Evolutionary conservation across 2,888 invertebrate genomes (phyloP).

Genomic region (Pseudanteris insignis): DNA sequence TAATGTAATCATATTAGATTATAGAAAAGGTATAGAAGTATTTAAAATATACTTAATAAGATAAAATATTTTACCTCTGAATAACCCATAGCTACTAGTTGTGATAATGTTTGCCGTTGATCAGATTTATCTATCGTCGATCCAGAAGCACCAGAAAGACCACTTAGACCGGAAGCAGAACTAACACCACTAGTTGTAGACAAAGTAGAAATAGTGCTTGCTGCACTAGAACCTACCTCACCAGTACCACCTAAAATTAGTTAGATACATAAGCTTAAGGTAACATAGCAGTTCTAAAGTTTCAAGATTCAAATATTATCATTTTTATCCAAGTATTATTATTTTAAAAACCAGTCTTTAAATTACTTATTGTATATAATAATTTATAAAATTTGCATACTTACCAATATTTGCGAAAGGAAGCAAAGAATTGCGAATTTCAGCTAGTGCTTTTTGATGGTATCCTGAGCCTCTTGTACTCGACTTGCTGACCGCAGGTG

Average conservation of each 20-base stretch:
- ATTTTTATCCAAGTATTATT: no score
- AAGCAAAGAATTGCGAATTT: slow-evolving; percentile 83
- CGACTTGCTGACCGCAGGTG: slow-evolving; percentile 69
- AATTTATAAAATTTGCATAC: slow-evolving; percentile 1
- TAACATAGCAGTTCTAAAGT: no score
- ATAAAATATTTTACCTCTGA: slow-evolving; percentile 71
- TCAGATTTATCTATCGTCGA: slow-evolving; percentile 73
- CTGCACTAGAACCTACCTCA: slow-evolving; percentile 78
- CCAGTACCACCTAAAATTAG: slow-evolving; percentile 70
- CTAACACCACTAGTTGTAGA: slow-evolving; percentile 73
- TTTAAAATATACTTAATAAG: slow-evolving; percentile 1
- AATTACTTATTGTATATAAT: neutral
- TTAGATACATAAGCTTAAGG: no score
- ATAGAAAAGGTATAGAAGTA: no score
- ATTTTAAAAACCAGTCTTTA: no score
- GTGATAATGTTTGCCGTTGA: slow-evolving; percentile 74
- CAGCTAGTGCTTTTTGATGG: slow-evolving; percentile 86
- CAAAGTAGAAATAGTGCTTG: slow-evolving; percentile 76
- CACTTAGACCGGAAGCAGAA: slow-evolving; percentile 71
- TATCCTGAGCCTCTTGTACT: slow-evolving; percentile 81
- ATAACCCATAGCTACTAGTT: slow-evolving; percentile 77
- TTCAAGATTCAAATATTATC: no score
- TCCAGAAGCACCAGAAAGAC: slow-evolving; percentile 72
- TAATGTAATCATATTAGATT: no score
- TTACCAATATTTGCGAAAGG: slow-evolving; percentile 78